Base-by-base conservation (phyloP, 1,140 invertebrate species). In the Myzus persicae region DNA sequence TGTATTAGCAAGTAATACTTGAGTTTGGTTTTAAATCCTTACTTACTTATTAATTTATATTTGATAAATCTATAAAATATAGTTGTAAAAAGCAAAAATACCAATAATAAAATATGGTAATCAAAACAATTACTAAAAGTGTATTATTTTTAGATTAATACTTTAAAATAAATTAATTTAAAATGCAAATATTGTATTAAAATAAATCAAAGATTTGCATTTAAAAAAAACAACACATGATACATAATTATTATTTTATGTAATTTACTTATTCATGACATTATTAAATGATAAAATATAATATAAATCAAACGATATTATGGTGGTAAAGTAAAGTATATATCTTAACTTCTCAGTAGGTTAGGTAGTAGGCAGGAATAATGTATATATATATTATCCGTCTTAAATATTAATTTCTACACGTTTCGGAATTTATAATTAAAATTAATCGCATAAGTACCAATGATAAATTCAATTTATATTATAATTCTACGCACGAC, bases 391-490 rank as follows among this genome's bases (percentile, higher is more conserved):
- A 51, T 51, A 51, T 51, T 51, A 76, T 36, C 14, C 14, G 31
- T 76, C 31, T 76, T 76, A n/a, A 76, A n/a, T 76, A 76, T 76
- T 76, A 76, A 76, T 76, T 36, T 76, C 59, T 76, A 76, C 59
- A 76, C 59, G 31, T 76, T 76, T 76, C 14, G 2, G 59, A 76
- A 76, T 76, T 76, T 76, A 76, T 76, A 76, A 76, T 76, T 76
- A 76, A 76, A 76, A 76, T 76, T 76, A 76, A 76, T 76, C 59
- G 14, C 59, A 76, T 76, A 76, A 76, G 59, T 76, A 76, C 31
- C 59, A 76, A n/a, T 76, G 59, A 76, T 76, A 76, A 76, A 76
- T 76, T 76, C 59, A 76, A 76, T 76, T 76, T 76, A 76, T 76
- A 76, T 76, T 76, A 76, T 76, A 76, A 76, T 76, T 76, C 31